Base-by-base conservation (phyloP, 1,140 invertebrate genomes). In the Charaxes varanes region DNA sequence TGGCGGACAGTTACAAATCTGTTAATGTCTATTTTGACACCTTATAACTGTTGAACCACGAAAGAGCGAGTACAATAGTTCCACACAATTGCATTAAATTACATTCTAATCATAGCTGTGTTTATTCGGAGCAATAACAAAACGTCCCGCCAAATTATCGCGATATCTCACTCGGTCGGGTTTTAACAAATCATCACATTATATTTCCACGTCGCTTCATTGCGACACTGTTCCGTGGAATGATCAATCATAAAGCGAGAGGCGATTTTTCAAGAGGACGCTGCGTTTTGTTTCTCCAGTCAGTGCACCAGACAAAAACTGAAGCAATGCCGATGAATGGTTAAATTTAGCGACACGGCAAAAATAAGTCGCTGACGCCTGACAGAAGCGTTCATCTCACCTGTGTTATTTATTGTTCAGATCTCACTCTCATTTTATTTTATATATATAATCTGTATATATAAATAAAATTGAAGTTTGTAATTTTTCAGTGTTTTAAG, bases 171-270 rank as follows among this genome's bases (percentile, higher is more conserved):
- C 57, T 66, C 40, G 33, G 41, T 53, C 46, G n/a, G 30, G 46
- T 58, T 61, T 63, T 64, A 65, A 71, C 68, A 67, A 76, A 76
- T 79, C 68, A 79, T 68, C 74, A 77, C 72, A 62, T 74, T 47
- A 62, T 36, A 61, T 49, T 66, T 66, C 59, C 49, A 62, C 63
- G 65, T n/a, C n/a, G n/a, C n/a, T n/a, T 64, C 53, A 66, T 53
- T 56, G 44, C 30, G 56, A 45, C 58, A 33, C 43, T 52, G 33
- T 79, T 79, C 71, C 77, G 49, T 69, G 70, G 73, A 77, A 77
- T 73, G 59, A 82, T 82, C 72, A 72, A 79, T 82, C 77, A 82
- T 71, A 77, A 65, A 53, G 58, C 47, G 63, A 50, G 54, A 60
- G 64, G 71, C 72, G 67, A 82, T 82, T 78, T 76, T 76, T 82